Base-by-base conservation (phyloP, 1,140 invertebrate genomes). In the Papilio glaucus region DNA sequence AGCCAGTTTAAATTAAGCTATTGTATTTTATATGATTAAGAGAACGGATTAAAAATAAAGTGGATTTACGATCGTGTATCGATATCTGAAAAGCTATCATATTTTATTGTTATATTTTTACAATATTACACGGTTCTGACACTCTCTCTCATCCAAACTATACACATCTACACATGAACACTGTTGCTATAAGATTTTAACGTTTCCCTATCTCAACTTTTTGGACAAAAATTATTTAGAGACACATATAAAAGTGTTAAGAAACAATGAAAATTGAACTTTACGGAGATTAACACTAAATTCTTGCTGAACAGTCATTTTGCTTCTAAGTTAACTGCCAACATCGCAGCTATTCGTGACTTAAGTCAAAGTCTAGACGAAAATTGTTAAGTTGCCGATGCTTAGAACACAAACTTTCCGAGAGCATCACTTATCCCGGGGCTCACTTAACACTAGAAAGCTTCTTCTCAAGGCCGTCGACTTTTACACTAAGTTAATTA, bases 301-400 rank as follows among this genome's bases (percentile, higher is more conserved):
- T 49, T 21, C 18, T 12, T 53, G 49, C 49, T 21, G 49, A 53
- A 53, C 21, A 53, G 2, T 53, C 49, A 53, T 24, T 53, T 53
- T 33, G 29, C 2, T 33, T 53, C 21, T 53, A 53, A 53, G 49
- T 53, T 24, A 53, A 53, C 15, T 18, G 15, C 49, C 21, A 53
- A 24, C 18, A 53, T 24, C 49, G 21, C 21, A 53, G 49, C 21
- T 53, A 53, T 53, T 53, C 49, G 49, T 53, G 49, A 53, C 49
- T 53, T 53, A 53, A 53, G 49, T 53, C 49, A 53, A 53, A 49
- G 49, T 57, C 49, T 57, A 57, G 49, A 57, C 49, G 49, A 18
- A 57, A 57, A 57, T 65, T 39, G 60, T 37, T 62, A 62, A 65
- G 62, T 65, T 65, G 62, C 62, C 39, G 18, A 39, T 37, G 24